Evolutionary conservation across 2,113 vertebrate genomes (phyloP).

Genomic region (Pteropus alecto): DNA sequence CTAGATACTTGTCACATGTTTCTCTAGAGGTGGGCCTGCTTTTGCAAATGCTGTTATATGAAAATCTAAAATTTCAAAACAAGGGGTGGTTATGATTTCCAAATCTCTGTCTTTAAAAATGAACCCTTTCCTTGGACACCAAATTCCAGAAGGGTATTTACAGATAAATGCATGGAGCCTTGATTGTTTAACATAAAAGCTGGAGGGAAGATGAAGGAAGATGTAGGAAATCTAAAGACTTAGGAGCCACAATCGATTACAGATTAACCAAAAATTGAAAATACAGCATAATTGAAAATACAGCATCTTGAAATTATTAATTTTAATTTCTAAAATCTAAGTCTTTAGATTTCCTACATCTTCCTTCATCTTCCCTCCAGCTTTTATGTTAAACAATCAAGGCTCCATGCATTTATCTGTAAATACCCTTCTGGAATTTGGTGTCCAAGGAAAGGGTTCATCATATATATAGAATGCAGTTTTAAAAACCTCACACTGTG

Average conservation of each 20-base stretch:
- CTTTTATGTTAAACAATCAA: not conserved
- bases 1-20: not conserved
- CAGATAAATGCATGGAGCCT: not conserved
- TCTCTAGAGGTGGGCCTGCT: not conserved
- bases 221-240: not conserved
- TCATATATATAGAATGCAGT: not conserved
- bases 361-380: not conserved
- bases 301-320: not conserved
- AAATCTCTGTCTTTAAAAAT: not conserved
- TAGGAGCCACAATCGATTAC: not conserved
- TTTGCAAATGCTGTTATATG: not conserved
- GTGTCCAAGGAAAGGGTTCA: not conserved
- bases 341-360: not conserved
- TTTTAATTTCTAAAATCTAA: not conserved
- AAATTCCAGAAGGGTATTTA: not conserved
- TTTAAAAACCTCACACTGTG: not conserved
- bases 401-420: not conserved
- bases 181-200: not conserved
- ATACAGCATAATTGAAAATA: not conserved
- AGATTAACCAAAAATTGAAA: not conserved
- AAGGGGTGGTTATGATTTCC: not conserved
- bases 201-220: not conserved
- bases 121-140: not conserved
- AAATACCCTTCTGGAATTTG: not conserved
- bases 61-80: slow-evolving; percentile 23